Evolutionary conservation across 1,140 invertebrate species (phyloP).

Genomic region (Melipona quadrifasciata): DNA sequence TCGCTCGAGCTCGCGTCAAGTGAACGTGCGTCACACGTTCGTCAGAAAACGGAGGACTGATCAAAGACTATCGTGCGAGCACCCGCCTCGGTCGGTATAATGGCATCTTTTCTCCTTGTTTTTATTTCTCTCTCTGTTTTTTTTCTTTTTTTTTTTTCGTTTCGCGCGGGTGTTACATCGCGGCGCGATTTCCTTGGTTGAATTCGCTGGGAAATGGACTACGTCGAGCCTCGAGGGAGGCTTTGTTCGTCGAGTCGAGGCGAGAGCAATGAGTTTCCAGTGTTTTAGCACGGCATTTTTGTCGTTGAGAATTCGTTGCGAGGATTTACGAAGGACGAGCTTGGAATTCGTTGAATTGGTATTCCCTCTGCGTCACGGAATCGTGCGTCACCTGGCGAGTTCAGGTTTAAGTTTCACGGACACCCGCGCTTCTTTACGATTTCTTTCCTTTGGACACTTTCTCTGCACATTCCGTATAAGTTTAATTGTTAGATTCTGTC

Average conservation of each 20-base stretch:
- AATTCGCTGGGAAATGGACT: constrained; percentile 15
- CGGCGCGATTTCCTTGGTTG: neutral
- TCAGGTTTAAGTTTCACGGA: neutral
- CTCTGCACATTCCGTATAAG: no score
- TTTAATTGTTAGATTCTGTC: no score
- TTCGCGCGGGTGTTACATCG: neutral
- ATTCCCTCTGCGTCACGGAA: fast-evolving
- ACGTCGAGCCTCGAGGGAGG: neutral
- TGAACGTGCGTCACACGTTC: neutral
- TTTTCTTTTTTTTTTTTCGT: no score
- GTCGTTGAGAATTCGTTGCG: neutral
- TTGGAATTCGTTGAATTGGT: neutral
- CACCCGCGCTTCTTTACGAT: no score
- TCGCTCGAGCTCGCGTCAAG: neutral
- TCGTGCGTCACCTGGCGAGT: neutral
- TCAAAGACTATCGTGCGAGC: constrained; percentile 45
- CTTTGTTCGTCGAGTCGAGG: neutral
- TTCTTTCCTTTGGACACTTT: no score
- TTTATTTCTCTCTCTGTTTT: neutral
- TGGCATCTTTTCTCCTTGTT: neutral
- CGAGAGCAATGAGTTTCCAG: neutral
- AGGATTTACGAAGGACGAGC: neutral
- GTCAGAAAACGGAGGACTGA: constrained; percentile 32
- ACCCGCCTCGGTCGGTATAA: constrained; percentile 15
- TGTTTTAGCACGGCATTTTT: neutral